phyloP scores from a whole-genome alignment of 2,113 vertebrate species.

The Leucosticte australis region DNA sequence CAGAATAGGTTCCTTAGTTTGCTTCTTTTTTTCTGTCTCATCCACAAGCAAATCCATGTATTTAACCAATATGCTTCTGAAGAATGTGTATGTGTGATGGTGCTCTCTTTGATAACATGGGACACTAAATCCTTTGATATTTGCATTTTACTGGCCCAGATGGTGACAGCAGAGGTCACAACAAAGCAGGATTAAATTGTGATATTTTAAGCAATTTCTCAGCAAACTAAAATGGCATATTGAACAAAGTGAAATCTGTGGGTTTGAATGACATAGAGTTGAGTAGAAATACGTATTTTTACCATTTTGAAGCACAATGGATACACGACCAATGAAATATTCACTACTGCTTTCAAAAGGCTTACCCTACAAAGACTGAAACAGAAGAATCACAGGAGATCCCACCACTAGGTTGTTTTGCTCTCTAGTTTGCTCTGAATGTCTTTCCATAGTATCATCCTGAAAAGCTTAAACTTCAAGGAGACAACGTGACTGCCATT shows the following conservation, averaged over 20 bases:
- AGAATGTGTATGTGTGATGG: not conserved
- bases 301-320: not conserved
- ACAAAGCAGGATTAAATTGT: not conserved
- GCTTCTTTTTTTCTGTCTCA: not conserved
- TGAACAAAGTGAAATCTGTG: not conserved
- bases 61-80: not conserved
- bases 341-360: not conserved
- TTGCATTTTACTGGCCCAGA: not conserved
- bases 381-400: not conserved
- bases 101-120: not conserved
- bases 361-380: not conserved
- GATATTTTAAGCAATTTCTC: not conserved
- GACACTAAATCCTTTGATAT: not conserved
- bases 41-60: not conserved
- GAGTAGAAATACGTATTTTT: not conserved
- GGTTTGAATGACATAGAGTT: not conserved
- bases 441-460: not conserved
- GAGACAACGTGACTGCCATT: not conserved
- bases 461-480: not conserved
- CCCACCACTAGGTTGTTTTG: not conserved
- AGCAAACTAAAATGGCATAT: not conserved
- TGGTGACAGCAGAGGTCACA: not conserved
- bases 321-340: accelerated
- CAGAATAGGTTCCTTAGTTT: not conserved
- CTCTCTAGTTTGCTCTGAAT: not conserved